Conservation (phyloP, 37 sponge, comb jelly and placozoan species). For the Amphimedon queenslandica region DNA sequence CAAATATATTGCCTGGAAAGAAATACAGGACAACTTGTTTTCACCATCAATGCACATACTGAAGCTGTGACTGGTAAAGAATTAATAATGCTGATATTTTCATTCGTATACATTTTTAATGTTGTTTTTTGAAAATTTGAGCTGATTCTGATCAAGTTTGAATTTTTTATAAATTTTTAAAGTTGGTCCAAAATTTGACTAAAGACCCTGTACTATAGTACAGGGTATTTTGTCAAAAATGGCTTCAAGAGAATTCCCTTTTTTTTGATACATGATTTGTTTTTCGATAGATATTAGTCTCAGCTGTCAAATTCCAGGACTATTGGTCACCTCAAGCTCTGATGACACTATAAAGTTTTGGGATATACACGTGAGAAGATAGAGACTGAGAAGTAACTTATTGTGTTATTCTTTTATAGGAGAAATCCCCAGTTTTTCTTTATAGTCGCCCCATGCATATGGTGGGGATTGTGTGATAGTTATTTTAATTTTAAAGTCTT, state of each 20-base stretch:
- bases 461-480: conserved; percentile 25
- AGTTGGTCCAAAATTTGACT: no score
- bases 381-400: not conserved
- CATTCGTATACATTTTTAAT: not conserved
- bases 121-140: no score
- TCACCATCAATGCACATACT: conserved; percentile 81
- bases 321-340: conserved; percentile 76
- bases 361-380: conserved; percentile 64
- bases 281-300: conserved; percentile 52
- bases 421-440: conserved; percentile 61
- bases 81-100: no score
- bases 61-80: conserved; percentile 70
- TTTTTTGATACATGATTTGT: no score
- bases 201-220: no score
- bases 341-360: conserved; percentile 94
- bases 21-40: conserved; percentile 34
- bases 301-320: conserved; percentile 84
- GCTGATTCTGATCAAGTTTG: no score
- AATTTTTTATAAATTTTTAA: no score
- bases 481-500: not conserved
- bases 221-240: no score
- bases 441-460: conserved; percentile 51
- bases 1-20: conserved; percentile 60
- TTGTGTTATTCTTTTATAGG: conserved; percentile 12
- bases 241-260: no score